These are phyloP conservation scores for Pantala flavescens DNA, from an alignment of 1,140 invertebrate genomes.

Conservation along the genomic window DNA sequence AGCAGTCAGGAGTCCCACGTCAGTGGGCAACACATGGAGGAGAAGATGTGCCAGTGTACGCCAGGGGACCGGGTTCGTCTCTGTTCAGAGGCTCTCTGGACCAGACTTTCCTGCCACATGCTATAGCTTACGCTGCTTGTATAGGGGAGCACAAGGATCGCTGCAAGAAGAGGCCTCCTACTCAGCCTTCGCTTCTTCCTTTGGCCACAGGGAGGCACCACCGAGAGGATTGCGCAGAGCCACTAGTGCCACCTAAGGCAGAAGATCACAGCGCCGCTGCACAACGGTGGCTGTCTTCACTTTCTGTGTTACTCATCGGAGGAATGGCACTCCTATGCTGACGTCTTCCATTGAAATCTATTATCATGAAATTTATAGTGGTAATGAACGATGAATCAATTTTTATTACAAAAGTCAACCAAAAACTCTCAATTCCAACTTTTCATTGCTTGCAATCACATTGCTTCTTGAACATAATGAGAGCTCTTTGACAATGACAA, in stretches of 20 bases:
- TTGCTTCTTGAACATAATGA: too few relatives aligned
- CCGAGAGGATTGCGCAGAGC: not conserved
- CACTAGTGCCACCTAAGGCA: not conserved
- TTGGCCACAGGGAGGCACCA: not conserved
- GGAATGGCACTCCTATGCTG: too few relatives aligned
- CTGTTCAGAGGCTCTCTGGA: conserved; percentile 49
- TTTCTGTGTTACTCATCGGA: too few relatives aligned
- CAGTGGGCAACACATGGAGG: conserved; percentile 77
- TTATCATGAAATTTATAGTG: too few relatives aligned
- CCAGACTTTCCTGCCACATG: conserved; percentile 66
- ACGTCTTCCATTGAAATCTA: too few relatives aligned
- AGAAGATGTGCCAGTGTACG: conserved; percentile 81
- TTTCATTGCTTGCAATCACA: too few relatives aligned
- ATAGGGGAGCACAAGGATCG: conserved; percentile 50
- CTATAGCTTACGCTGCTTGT: conserved; percentile 61
- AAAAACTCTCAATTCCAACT: too few relatives aligned
- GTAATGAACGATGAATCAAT: too few relatives aligned
- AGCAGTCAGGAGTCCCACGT: conserved; percentile 49
- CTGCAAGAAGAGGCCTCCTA: conserved; percentile 32
- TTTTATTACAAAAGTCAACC: too few relatives aligned
- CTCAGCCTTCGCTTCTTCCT: not conserved
- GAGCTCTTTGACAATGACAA: too few relatives aligned
- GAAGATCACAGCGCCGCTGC: not conserved
- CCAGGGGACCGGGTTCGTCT: conserved; percentile 40
- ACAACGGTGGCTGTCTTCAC: not conserved